Conservation (phyloP, 1,140 invertebrate genomes). For the Formica selysi region DNA sequence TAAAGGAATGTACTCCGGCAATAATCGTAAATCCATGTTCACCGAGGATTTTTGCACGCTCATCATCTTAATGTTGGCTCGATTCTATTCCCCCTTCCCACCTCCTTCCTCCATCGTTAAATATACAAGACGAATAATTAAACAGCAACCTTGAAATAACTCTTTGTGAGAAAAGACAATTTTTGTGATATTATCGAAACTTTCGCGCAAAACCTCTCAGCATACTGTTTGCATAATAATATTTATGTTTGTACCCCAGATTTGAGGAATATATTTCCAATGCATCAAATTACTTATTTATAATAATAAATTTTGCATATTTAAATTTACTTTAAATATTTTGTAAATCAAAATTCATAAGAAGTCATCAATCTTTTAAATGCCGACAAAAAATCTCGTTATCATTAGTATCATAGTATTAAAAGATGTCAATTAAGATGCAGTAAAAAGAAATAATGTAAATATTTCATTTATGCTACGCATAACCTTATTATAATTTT, state of each 20-base stretch:
- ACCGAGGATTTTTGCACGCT: conserved; percentile 8
- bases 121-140: conserved; percentile 67
- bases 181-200: conserved; percentile 21
- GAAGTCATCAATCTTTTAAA: conserved; percentile 7
- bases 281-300: background rate
- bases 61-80: conserved; percentile 40
- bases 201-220: background rate
- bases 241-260: background rate
- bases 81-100: conserved; percentile 36
- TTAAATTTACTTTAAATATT: background rate
- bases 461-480: background rate
- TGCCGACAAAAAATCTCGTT: background rate
- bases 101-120: background rate
- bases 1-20: conserved; percentile 24
- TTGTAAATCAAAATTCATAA: background rate
- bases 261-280: background rate
- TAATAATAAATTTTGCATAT: background rate
- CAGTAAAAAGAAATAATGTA: background rate
- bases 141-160: conserved; percentile 47
- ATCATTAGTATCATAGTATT: background rate
- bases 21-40: conserved; percentile 64
- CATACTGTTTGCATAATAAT: background rate
- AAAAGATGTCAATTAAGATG: background rate
- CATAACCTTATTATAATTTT: background rate
- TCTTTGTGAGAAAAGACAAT: conserved; percentile 18